Evolutionary conservation across 2,888 invertebrate species (phyloP), one percentile per base, ranked within the genome.

Genomic region (Eupeodes latifasciatus): DNA sequence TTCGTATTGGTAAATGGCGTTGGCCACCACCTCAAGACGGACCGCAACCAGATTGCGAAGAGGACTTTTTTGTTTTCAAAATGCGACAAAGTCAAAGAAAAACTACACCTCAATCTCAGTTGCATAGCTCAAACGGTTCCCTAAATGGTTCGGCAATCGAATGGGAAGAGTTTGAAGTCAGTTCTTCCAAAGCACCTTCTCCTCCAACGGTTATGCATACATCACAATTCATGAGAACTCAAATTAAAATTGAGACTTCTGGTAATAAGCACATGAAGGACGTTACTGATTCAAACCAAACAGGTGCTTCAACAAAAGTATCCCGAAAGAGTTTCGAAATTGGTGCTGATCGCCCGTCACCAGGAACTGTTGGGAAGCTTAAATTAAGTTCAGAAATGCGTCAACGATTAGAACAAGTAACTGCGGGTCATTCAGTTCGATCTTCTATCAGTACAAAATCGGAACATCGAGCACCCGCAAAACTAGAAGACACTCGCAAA

Each of bases 1-100:
- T 99, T 0, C 95, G 98, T 47, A 98, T 99, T 77, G 99, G 98
- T 2, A 98, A 98, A 94, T 98, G 98, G 98, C 94, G 97, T 87
- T 99, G 99, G 99, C 99, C 99, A 9, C 98, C 98, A 12, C 96
- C 96, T 9, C 96, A 97, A 80, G 96, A 95, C 67, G 96, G 96
- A 19, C 96, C 96, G 1, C 95, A 95, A 40, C 96, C 95, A 89
- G 96, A 96, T 86, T 95, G 95, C 16, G 97, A 97, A 91, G 97
- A 97, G 91, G 96, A 96, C 90, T 98, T 98, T 91, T 96, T 98
- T 81, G 97, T 98, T 90, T 98, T 98, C 91, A 98, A 98, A 94
- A 94, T 98, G 95, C 95, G 97, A 1, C 97, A 98, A 92, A 96
- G 96, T 91, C 96, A 96, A 89, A 94, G 97, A 57, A 96, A 97